Conservation (phyloP, 1,140 invertebrate genomes). For the Gryllus bimaculatus region DNA sequence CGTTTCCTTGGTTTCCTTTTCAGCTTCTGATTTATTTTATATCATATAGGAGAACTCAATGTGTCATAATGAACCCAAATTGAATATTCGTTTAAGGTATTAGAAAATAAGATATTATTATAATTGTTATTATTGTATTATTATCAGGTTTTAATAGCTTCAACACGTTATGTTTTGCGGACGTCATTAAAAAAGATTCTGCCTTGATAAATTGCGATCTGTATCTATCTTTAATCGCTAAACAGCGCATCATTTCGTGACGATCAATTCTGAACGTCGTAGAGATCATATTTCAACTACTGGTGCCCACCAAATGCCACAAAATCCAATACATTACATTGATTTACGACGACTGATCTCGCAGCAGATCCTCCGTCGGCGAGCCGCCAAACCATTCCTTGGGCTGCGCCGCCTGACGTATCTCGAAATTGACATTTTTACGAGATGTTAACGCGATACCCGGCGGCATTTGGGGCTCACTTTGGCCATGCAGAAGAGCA, state of each 20-base stretch:
- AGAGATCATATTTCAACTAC: not conserved
- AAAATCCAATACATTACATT: not conserved
- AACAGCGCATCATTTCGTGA: no score
- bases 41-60: no score
- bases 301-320: not conserved
- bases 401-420: no score
- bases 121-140: not conserved
- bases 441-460: not conserved
- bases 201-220: no score
- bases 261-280: not conserved
- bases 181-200: no score
- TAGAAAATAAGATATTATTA: not conserved
- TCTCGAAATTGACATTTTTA: not conserved
- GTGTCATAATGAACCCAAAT: no score
- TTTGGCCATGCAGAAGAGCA: not conserved
- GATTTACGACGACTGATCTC: not conserved
- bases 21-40: no score
- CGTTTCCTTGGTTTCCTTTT: no score
- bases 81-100: no score
- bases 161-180: no score
- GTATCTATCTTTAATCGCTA: no score
- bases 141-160: not conserved
- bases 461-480: not conserved
- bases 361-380: not conserved
- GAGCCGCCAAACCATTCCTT: no score